Evolutionary conservation across 1,140 invertebrate genomes (phyloP), one percentile per base, ranked within the genome.

Genomic region (Littorina saxatilis): DNA sequence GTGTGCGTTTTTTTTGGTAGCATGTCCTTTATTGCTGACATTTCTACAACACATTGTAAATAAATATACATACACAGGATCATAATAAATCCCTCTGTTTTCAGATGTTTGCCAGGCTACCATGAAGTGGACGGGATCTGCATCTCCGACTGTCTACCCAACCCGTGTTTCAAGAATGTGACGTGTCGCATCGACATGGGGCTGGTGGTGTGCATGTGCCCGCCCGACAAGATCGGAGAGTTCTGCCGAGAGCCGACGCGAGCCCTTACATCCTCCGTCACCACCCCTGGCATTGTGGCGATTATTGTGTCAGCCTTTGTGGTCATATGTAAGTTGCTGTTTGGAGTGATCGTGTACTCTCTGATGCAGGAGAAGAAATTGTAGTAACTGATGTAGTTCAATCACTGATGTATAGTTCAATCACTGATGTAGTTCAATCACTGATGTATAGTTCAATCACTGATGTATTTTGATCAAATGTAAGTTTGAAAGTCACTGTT

Each of bases 161-260:
- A 85, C 55, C 87, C 86, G 4, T 90, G 90, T 95, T 83, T 89
- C 80, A 85, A 83, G 23, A 87, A 86, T 58, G 84, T 87, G 9
- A 84, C 73, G 1, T 91, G 90, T 81, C 76, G 82, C 80, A 68
- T 79, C 47, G 35, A 87, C 4, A 73, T 68, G 17, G 77, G 74
- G 0, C 23, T 85, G 27, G 86, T 85, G 17, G 86, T 78, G 27
- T 91, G 90, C 81, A 43, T 77, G 13, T 91, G 98, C 91, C 96
- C 96, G 4, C 95, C 96, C 82, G 97, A 97, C 63, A 99, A 96
- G 93, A 97, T 95, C 95, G 98, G 98, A 75, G 96, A 96, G 88
- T 96, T 98, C 92, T 99, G 98, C 93, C 52, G 82, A n/a, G 76
- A 83, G n/a, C 76, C 76, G 11, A 82, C 82, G 47, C 52, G 80